Conservation (phyloP, 2,888 invertebrate genomes). For the Pristionchus mayeri region DNA sequence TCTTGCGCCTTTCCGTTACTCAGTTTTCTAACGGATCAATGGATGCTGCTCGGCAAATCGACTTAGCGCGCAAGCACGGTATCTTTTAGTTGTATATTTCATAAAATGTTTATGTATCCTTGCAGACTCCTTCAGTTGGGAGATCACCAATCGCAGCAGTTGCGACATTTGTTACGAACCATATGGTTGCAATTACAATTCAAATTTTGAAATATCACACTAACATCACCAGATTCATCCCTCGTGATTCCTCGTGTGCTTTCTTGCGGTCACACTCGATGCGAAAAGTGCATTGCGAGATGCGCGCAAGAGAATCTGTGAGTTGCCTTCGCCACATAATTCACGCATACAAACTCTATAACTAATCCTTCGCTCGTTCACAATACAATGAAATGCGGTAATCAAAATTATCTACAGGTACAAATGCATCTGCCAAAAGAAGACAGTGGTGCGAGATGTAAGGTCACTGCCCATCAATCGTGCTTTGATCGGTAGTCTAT, state of each 20-base stretch:
- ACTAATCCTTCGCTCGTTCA: background rate
- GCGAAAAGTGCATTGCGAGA: background rate
- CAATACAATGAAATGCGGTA: background rate
- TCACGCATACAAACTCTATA: background rate
- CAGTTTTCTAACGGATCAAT: background rate
- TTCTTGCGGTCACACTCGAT: conserved; percentile 11
- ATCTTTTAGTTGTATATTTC: background rate
- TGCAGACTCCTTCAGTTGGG: conserved; percentile 16
- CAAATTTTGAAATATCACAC: background rate
- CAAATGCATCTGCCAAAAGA: conserved; percentile 29
- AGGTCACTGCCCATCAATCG: conserved; percentile 1
- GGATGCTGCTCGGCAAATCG: background rate
- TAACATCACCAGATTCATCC: background rate
- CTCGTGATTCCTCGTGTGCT: conserved; percentile 1
- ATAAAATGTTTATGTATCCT: background rate
- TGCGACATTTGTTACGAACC: conserved; percentile 13
- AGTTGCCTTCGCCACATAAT: too few species aligned
- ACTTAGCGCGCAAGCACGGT: conserved; percentile 13
- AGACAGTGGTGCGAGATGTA: conserved; percentile 1
- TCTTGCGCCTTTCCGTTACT: background rate
- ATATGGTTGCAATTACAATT: background rate
- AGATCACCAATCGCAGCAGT: conserved; percentile 25
- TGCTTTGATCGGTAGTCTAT: background rate
- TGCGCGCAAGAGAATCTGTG: conserved; percentile 18
- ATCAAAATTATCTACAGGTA: background rate